Evolutionary conservation across 2,888 invertebrate genomes (phyloP).

Genomic region (Lepidochrysops patricia): DNA sequence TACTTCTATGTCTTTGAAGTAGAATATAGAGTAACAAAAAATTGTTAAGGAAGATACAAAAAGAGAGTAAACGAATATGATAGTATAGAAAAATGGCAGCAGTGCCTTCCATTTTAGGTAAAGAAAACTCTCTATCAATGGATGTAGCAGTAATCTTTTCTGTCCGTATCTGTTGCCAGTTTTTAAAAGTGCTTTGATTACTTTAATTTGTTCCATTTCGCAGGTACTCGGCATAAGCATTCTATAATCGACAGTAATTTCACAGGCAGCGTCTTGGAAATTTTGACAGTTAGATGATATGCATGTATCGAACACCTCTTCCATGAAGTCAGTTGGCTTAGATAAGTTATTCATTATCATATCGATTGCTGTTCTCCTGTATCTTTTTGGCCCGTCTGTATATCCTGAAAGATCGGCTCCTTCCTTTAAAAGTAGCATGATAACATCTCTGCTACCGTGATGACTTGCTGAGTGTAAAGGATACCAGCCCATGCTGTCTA

Average conservation of each 20-base stretch:
- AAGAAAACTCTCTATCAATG: constrained; percentile 72
- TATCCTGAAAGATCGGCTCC: constrained; percentile 62
- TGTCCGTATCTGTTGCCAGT: constrained; percentile 67
- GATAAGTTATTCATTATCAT: constrained; percentile 68
- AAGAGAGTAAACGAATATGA: constrained; percentile 61
- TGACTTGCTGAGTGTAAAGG: constrained; percentile 67
- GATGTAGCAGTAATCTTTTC: constrained; percentile 67
- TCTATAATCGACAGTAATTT: constrained; percentile 66
- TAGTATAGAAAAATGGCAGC: constrained; percentile 68
- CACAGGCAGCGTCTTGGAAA: constrained; percentile 52
- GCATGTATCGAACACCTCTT: constrained; percentile 67
- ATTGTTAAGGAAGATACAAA: constrained; percentile 67
- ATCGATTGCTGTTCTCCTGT: constrained; percentile 61
- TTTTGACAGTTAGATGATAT: constrained; percentile 61
- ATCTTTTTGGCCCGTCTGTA: constrained; percentile 54
- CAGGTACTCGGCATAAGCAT: constrained; percentile 58
- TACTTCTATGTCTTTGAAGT: constrained; percentile 51
- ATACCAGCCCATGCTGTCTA: constrained; percentile 50
- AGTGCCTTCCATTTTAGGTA: constrained; percentile 73
- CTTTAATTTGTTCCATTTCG: constrained; percentile 71
- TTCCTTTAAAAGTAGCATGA: constrained; percentile 51
- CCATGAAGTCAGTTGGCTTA: constrained; percentile 68
- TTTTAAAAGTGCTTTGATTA: constrained; percentile 68
- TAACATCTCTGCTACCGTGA: constrained; percentile 75
- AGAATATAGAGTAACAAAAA: constrained; percentile 63